A percentile compares a stretch with the other conserved stretches of the same genome.
phyloP scores from a whole-genome alignment of 2,113 vertebrate genomes.

The Vulpes lagopus region DNA sequence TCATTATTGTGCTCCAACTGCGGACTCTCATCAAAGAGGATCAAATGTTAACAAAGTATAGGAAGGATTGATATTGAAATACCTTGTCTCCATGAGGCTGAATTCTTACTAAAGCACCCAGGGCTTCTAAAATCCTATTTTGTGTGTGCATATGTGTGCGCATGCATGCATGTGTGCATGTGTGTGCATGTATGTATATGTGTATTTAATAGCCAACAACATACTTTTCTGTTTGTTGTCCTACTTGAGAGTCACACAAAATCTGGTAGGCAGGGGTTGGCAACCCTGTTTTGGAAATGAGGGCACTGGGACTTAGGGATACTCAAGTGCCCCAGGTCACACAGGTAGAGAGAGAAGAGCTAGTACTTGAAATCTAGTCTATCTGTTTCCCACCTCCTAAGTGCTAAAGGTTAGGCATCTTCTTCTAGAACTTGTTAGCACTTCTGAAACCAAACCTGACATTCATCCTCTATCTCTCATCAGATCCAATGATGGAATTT shows the following conservation, averaged over 20 bases:
- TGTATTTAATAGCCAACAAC: background rate
- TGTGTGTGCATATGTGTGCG: background rate
- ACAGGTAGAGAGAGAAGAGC: background rate
- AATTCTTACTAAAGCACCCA: background rate
- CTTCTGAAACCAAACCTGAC: background rate
- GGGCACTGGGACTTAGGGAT: background rate
- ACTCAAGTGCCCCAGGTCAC: background rate
- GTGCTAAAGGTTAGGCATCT: background rate
- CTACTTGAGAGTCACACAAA: background rate
- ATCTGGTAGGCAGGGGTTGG: background rate
- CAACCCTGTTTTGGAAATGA: background rate
- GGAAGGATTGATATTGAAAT: background rate
- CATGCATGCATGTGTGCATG: background rate
- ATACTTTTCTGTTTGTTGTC: background rate
- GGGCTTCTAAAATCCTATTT: background rate
- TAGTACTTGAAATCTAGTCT: background rate
- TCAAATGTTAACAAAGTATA: background rate
- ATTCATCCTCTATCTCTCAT: background rate
- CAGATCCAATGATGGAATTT: background rate
- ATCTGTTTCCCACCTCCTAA: background rate
- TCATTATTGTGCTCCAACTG: conserved; percentile 16
- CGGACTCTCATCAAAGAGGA: conserved; percentile 1
- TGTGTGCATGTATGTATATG: background rate
- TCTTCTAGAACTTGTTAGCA: background rate
- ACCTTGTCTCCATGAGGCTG: background rate